phyloP scores from a whole-genome alignment of 2,797 vertebrate species.

The Rhadinocentrus ornatus region DNA sequence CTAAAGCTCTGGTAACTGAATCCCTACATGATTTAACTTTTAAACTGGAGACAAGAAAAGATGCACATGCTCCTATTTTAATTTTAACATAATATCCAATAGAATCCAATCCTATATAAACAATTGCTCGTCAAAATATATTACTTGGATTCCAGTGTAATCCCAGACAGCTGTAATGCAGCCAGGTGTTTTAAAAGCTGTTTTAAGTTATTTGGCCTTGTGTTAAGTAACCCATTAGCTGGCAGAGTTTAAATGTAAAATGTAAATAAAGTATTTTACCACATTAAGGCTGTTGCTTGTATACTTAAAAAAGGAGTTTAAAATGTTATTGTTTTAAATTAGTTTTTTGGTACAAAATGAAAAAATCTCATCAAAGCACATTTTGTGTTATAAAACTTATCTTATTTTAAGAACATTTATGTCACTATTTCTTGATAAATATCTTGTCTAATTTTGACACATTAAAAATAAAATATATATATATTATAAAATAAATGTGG shows the following conservation, averaged over 20 bases:
- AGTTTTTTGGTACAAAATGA: neutral
- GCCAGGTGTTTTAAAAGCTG: neutral
- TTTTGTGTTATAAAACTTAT: neutral
- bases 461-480: neutral
- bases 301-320: no score
- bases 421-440: neutral
- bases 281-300: no score
- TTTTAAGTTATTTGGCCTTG: neutral
- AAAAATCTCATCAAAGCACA: no score
- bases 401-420: neutral
- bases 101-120: neutral
- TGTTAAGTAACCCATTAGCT: constrained; percentile 1
- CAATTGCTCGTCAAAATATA: neutral
- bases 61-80: neutral
- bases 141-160: neutral
- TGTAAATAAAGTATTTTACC: constrained; percentile 4
- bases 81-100: neutral
- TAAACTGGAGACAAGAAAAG: neutral
- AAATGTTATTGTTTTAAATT: no score
- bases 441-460: neutral
- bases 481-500: neutral
- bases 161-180: neutral
- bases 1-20: neutral
- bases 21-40: neutral
- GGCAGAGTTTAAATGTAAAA: constrained; percentile 4